Base-by-base conservation (phyloP, 2,797 vertebrate genomes). In the Brachymystax lenok region DNA sequence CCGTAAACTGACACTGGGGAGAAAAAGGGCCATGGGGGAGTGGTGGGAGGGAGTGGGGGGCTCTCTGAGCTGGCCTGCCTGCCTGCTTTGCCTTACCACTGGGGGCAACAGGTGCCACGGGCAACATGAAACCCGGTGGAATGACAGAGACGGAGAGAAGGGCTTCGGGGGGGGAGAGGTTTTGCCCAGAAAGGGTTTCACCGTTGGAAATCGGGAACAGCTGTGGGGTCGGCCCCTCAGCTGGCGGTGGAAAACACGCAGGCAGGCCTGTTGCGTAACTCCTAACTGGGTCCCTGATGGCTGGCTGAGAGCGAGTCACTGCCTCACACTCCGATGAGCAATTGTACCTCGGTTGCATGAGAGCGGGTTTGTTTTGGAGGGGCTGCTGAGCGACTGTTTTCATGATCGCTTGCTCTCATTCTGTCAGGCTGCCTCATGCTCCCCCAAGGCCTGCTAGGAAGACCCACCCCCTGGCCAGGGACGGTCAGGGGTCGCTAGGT, bases 121-220 rank as follows among this genome's bases (percentile, higher is more conserved):
- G 89, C 88, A 88, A 92, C 90, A 81, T 80, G 88, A 91, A 68
- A 85, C 79, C 77, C 75, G 59, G 71, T 3, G 56, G 86, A 86
- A 84, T 77, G 77, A 87, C 74, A 75, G 79, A 56, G 73, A 71
- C 74, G 10, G 40, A 74, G 54, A 51, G 12, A 84, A 80, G 74
- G 79, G 72, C 16, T 40, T 68, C 19, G 74, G 71, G 71, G 63
- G 33, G 33, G 35, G 33, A 69, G 75, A 77, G 71, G 79, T 70
- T 77, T 79, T 67, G 10, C 70, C 78, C 74, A 54, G 78, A 52
- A 79, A 74, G 66, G 77, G 77, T 82, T 85, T 88, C 81, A 78
- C 80, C 79, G 83, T 80, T 79, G 86, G 82, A 90, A 90, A 87
- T 86, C 79, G 77, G 79, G 86, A 85, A 87, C 89, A 91, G 90